phyloP scores from a whole-genome alignment of 2,113 vertebrate genomes.

The Excalfactoria chinensis region DNA sequence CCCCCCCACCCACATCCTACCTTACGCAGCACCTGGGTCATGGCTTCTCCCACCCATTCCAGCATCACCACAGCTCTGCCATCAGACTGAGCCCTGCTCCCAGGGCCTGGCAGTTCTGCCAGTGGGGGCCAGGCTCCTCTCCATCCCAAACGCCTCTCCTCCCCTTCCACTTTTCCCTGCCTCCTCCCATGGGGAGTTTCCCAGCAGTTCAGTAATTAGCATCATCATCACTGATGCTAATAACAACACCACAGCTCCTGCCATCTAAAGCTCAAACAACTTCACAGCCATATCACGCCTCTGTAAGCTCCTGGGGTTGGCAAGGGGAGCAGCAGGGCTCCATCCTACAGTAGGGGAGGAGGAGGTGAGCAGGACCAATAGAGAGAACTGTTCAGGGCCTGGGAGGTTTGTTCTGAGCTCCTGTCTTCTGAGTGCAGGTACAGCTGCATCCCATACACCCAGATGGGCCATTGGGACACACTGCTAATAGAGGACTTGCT shows the following conservation, averaged over 20 bases:
- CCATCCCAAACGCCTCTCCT: neutral
- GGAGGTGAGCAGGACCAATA: neutral
- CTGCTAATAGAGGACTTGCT: neutral
- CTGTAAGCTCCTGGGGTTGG: constrained; percentile 32
- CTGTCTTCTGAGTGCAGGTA: neutral
- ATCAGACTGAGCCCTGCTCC: constrained; percentile 5
- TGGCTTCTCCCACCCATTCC: constrained; percentile 46
- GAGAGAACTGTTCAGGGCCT: neutral
- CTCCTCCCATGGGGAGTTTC: constrained; percentile 65
- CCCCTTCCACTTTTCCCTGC: neutral
- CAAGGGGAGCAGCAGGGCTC: neutral
- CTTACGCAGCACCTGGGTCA: constrained; percentile 48
- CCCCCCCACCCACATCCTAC: constrained; percentile 15
- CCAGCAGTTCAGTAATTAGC: constrained; percentile 64
- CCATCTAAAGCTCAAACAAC: constrained; percentile 35
- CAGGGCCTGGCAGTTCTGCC: neutral
- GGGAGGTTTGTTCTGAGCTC: neutral
- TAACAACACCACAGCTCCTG: constrained; percentile 52
- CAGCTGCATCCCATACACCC: neutral
- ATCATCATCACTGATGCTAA: constrained; percentile 46
- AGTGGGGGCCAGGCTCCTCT: constrained; percentile 26
- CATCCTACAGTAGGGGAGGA: neutral
- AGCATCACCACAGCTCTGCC: constrained; percentile 29
- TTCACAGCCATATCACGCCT: constrained; percentile 33
- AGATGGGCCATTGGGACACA: neutral